Conservation (phyloP, 2,797 vertebrate species). For the Rhinophrynus dorsalis region DNA sequence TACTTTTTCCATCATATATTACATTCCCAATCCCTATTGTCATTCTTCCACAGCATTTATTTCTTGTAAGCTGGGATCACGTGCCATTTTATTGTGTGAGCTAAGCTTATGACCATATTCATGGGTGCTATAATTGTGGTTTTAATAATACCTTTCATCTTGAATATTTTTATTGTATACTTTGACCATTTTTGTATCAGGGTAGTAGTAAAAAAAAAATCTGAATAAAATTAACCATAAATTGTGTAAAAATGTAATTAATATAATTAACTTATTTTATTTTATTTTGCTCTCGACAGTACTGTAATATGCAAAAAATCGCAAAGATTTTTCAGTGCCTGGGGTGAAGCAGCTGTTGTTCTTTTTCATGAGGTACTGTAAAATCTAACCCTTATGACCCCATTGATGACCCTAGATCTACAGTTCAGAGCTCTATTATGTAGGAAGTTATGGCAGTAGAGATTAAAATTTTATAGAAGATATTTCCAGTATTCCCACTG, state of each 20-base stretch:
- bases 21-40: background rate
- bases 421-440: slow-evolving; percentile 42
- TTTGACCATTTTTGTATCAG: no score
- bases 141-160: background rate
- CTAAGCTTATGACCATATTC: background rate
- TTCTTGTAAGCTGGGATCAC: background rate
- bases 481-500: slow-evolving; percentile 31
- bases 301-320: background rate
- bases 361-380: slow-evolving; percentile 43
- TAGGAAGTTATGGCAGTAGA: slow-evolving; percentile 37
- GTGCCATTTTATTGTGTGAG: background rate
- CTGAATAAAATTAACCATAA: no score
- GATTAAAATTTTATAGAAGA: slow-evolving; percentile 45
- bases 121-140: background rate
- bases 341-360: slow-evolving; percentile 42
- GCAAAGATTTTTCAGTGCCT: slow-evolving; percentile 21
- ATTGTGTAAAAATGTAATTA: no score
- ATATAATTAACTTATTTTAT: no score
- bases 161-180: background rate
- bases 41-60: background rate
- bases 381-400: slow-evolving; percentile 36
- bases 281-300: no score
- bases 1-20: slow-evolving; percentile 1
- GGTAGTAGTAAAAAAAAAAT: no score
- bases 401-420: slow-evolving; percentile 5